A percentile compares a stretch with the other conserved stretches of the same genome.
Conservation (phyloP, 1,140 invertebrate species). For the Zaprionus kolodkinae region DNA sequence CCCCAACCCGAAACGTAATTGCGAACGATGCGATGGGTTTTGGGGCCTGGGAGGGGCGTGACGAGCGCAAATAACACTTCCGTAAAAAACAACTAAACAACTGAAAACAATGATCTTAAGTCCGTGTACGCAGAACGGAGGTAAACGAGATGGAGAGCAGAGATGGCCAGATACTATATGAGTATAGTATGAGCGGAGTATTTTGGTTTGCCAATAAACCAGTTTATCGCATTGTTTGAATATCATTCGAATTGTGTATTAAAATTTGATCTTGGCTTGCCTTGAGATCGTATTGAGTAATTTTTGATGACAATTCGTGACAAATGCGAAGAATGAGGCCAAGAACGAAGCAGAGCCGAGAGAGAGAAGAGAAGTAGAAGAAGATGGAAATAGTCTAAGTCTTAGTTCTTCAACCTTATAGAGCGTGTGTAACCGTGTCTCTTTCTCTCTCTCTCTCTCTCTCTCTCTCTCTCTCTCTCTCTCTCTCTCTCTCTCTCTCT, state of each 20-base stretch:
- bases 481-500: background rate
- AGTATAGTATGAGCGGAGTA: background rate
- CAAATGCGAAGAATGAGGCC: conserved; percentile 27
- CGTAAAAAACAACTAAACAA: conserved; percentile 66
- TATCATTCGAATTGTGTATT: conserved; percentile 52
- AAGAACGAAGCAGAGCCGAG: too few relatives aligned
- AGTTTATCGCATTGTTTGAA: conserved; percentile 43
- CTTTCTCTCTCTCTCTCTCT: background rate
- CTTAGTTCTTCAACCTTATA: conserved; percentile 4
- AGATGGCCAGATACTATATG: conserved; percentile 12
- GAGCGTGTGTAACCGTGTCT: background rate
- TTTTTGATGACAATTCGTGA: conserved; percentile 8
- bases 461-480: background rate
- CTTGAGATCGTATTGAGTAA: conserved; percentile 32
- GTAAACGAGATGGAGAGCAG: conserved; percentile 44
- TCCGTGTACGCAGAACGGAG: conserved; percentile 16
- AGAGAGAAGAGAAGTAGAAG: conserved; percentile 1
- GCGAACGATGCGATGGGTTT: conserved; percentile 47
- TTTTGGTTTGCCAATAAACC: conserved; percentile 48
- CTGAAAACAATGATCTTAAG: conserved; percentile 66
- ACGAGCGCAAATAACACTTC: conserved; percentile 63
- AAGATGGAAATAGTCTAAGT: background rate
- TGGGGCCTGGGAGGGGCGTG: conserved; percentile 29
- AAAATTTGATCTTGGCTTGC: conserved; percentile 26
- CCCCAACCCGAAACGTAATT: conserved; percentile 41